Conservation (phyloP, 2,888 invertebrate genomes). For the Rhaphigaster nebulosa region DNA sequence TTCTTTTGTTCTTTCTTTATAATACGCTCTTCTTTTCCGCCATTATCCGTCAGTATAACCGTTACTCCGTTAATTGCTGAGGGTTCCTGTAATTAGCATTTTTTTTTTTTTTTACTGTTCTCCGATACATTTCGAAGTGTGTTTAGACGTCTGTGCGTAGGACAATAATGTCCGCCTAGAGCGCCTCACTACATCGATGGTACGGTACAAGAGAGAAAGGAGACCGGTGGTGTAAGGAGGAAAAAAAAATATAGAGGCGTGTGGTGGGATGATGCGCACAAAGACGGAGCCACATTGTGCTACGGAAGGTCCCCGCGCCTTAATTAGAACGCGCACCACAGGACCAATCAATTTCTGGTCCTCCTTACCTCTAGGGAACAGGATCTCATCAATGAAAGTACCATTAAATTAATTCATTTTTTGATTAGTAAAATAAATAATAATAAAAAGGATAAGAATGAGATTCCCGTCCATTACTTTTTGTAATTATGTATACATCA, state of each 20-base stretch:
- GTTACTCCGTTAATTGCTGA: background rate
- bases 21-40: background rate
- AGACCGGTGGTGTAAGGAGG: background rate
- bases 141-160: background rate
- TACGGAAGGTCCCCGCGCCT: background rate
- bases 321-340: conserved; percentile 1
- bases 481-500: no score
- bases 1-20: conserved; percentile 19
- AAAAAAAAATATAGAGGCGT: background rate
- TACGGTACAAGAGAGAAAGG: conserved; percentile 18
- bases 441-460: background rate
- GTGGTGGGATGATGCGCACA: conserved; percentile 10
- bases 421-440: background rate
- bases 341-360: background rate
- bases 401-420: background rate
- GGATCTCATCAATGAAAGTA: background rate
- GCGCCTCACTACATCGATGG: background rate
- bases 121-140: background rate
- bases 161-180: background rate
- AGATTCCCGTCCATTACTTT: no score
- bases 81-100: background rate
- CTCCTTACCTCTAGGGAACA: background rate
- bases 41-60: background rate
- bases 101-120: background rate
- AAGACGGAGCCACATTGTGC: background rate